These are phyloP conservation scores for Enteromius mattozi DNA, from an alignment of 2,797 vertebrate genomes.

Conservation along the genomic window DNA sequence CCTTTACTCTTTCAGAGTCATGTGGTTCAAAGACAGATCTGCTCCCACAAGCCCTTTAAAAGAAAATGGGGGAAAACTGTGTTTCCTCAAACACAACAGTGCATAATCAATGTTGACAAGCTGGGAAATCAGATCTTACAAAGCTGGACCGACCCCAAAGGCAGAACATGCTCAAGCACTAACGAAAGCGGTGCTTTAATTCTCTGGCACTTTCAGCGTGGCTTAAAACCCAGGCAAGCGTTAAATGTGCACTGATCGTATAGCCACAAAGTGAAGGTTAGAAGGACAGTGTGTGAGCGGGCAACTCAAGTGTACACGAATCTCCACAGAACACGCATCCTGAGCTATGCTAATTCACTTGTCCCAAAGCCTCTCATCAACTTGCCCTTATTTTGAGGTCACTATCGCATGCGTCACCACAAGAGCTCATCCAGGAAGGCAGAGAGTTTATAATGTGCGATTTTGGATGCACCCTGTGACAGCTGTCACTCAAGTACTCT, in stretches of 20 bases:
- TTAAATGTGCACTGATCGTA: constrained; percentile 47
- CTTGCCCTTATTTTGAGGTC: constrained; percentile 58
- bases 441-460: constrained; percentile 56
- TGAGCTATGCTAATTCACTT: constrained; percentile 61
- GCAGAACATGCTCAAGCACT: constrained; percentile 72
- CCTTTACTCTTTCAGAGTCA: constrained; percentile 32
- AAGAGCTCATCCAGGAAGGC: constrained; percentile 57
- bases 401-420: constrained; percentile 47
- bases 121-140: constrained; percentile 70
- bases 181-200: constrained; percentile 76
- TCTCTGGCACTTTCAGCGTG: constrained; percentile 46
- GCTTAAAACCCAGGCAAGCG: constrained; percentile 54
- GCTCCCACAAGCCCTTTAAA: constrained; percentile 66
- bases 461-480: constrained; percentile 56
- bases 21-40: constrained; percentile 45
- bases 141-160: constrained; percentile 64
- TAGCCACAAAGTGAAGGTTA: constrained; percentile 47
- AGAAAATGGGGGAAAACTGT: constrained; percentile 62
- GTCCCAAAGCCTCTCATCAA: constrained; percentile 60
- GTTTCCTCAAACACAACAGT: constrained; percentile 67
- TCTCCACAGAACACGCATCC: constrained; percentile 52
- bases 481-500: constrained; percentile 65
- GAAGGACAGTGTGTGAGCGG: constrained; percentile 31
- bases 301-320: constrained; percentile 36
- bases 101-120: constrained; percentile 73